Evolutionary conservation across 1,140 invertebrate genomes (phyloP).

Genomic region (Chrysoperla carnea): DNA sequence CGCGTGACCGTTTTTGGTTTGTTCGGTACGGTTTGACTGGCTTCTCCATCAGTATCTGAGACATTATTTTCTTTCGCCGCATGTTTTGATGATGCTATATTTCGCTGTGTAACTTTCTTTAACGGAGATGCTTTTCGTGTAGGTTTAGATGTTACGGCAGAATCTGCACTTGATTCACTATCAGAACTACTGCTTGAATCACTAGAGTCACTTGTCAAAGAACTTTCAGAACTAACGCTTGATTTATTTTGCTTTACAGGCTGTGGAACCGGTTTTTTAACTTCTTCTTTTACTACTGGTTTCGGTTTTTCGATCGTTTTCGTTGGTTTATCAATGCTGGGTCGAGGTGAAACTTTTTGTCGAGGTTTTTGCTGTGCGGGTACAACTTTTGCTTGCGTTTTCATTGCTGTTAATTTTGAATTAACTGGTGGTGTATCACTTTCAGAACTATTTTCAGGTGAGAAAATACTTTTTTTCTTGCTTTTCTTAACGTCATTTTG

Average conservation of each 20-base stretch:
- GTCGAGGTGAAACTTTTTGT: conserved; percentile 17
- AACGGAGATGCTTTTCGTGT: conserved; percentile 19
- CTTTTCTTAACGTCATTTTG: conserved; percentile 20
- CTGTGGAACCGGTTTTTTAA: conserved; percentile 12
- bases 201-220: conserved; percentile 18
- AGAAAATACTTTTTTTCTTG: conserved; percentile 69
- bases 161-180: conserved; percentile 19
- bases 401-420: conserved; percentile 9
- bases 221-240: conserved; percentile 24
- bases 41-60: conserved; percentile 23
- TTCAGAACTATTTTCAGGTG: conserved; percentile 63
- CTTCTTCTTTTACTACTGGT: conserved; percentile 14
- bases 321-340: conserved; percentile 12
- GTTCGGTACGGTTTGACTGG: conserved; percentile 7
- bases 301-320: conserved; percentile 13
- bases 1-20: conserved; percentile 16
- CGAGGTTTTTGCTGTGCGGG: conserved; percentile 12
- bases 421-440: conserved; percentile 29
- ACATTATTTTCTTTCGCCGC: conserved; percentile 12
- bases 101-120: conserved; percentile 7
- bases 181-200: conserved; percentile 19
- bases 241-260: conserved; percentile 7
- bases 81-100: conserved; percentile 18
- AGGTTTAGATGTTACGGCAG: conserved; percentile 17
- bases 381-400: conserved; percentile 15